Percentiles rank a stretch among this genome's conserved stretches.
phyloP scores from a whole-genome alignment of 2,797 vertebrate genomes.

The Gadopsis bispinosus region DNA sequence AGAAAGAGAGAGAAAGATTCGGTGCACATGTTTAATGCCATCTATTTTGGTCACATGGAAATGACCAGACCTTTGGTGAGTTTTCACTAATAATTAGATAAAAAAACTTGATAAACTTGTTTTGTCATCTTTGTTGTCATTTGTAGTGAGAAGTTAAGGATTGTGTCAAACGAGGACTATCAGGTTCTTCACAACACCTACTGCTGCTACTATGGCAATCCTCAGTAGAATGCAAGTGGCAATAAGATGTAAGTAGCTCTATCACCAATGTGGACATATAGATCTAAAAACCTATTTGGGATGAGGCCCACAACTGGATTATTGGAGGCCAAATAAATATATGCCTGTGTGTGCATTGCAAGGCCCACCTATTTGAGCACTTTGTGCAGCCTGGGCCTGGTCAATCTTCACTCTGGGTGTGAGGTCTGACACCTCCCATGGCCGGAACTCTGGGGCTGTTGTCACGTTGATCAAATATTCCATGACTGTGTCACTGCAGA shows the following conservation, averaged over 20 bases:
- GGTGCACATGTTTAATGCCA: not conserved
- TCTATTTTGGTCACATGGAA: not conserved
- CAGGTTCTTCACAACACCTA: not conserved
- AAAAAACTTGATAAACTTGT: not conserved
- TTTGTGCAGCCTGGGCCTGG: constrained; percentile 88
- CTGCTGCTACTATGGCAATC: not conserved
- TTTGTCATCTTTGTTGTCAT: not conserved
- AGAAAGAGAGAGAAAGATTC: not conserved
- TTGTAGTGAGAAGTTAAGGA: not conserved
- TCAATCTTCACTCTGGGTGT: constrained; percentile 87
- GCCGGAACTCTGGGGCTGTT: constrained; percentile 93
- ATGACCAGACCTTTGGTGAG: not conserved
- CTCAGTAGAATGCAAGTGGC: not conserved
- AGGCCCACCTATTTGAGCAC: constrained; percentile 86
- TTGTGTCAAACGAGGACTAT: not conserved
- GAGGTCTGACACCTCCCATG: constrained; percentile 93
- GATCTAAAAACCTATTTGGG: not conserved
- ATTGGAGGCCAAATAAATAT: not conserved
- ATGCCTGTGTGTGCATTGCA: not conserved
- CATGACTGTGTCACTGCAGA: constrained; percentile 94
- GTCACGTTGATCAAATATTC: constrained; percentile 98
- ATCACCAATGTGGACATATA: not conserved
- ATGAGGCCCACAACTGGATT: not conserved
- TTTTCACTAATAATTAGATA: not conserved
- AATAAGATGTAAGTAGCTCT: not conserved